A percentile compares a stretch with the other conserved stretches of the same genome.
Conservation (phyloP, 2,797 vertebrate species). For the Staurois parvus region DNA sequence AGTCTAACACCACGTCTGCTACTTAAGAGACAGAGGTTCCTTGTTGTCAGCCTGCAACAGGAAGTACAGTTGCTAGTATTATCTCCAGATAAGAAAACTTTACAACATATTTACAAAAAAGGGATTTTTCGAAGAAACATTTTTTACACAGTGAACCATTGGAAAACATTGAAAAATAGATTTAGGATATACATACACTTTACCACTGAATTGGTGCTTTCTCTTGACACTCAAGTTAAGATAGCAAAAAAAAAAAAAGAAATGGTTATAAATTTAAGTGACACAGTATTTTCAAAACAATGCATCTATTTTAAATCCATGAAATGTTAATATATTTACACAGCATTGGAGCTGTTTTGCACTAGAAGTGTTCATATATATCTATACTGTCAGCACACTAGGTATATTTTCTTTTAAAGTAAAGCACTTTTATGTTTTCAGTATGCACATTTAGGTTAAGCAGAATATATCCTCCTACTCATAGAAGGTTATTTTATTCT, state of each 20-base stretch:
- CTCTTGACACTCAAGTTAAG: no score
- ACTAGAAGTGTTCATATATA: not conserved
- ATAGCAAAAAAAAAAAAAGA: not conserved
- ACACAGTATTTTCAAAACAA: not conserved
- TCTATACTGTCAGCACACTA: not conserved
- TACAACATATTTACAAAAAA: no score
- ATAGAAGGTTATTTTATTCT: conserved; percentile 32
- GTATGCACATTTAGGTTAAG: conserved; percentile 8
- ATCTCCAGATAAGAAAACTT: no score
- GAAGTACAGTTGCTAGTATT: no score
- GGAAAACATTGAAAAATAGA: not conserved
- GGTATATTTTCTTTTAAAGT: not conserved
- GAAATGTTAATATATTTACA: not conserved
- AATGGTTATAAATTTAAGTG: not conserved
- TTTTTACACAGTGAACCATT: not conserved
- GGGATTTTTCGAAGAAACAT: no score
- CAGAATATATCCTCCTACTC: conserved; percentile 27
- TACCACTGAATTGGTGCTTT: no score
- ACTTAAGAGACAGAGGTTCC: no score
- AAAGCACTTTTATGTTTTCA: conserved; percentile 7
- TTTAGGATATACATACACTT: not conserved
- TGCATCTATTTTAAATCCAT: not conserved
- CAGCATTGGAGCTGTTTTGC: no score
- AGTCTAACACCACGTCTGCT: no score
- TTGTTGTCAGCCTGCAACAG: no score